Evolutionary conservation across 64 coral and sea anemone genomes (phyloP).

Genomic region (Stichodactyla mertensii): DNA sequence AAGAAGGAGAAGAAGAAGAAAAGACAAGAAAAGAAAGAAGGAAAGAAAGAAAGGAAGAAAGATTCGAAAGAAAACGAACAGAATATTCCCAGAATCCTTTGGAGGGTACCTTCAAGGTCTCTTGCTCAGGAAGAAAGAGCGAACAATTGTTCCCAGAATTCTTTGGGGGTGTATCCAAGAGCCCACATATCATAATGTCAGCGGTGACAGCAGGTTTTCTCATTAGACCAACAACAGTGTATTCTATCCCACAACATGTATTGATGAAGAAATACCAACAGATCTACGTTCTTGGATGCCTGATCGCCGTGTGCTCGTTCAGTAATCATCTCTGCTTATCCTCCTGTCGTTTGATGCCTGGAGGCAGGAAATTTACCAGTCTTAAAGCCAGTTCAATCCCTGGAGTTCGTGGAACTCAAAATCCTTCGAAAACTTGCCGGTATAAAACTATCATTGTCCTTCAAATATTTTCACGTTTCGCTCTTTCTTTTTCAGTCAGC

Average conservation of each 20-base stretch:
- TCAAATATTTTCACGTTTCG: not conserved
- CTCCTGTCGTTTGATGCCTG: conserved; percentile 84
- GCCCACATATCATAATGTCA: not conserved
- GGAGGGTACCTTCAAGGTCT: too few species aligned
- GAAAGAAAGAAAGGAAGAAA: too few species aligned
- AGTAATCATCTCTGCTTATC: not conserved
- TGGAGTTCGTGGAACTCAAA: conserved; percentile 56
- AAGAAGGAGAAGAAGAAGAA: too few species aligned
- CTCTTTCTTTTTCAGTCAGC: not conserved
- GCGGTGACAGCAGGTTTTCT: not conserved
- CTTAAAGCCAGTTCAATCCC: conserved; percentile 69
- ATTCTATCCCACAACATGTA: not conserved
- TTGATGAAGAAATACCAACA: conserved; percentile 20
- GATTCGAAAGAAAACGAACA: too few species aligned
- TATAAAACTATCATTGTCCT: conserved; percentile 1
- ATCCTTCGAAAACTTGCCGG: conserved; percentile 47
- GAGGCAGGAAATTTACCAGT: conserved; percentile 81
- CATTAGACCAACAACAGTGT: not conserved
- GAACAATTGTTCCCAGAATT: not conserved
- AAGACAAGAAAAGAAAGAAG: too few species aligned
- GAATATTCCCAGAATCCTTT: too few species aligned
- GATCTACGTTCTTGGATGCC: not conserved
- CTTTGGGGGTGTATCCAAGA: not conserved
- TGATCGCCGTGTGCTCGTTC: conserved; percentile 11
- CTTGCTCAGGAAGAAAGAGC: too few species aligned